phyloP scores from a whole-genome alignment of 2,113 vertebrate genomes.

The Cygnus buccinator region DNA sequence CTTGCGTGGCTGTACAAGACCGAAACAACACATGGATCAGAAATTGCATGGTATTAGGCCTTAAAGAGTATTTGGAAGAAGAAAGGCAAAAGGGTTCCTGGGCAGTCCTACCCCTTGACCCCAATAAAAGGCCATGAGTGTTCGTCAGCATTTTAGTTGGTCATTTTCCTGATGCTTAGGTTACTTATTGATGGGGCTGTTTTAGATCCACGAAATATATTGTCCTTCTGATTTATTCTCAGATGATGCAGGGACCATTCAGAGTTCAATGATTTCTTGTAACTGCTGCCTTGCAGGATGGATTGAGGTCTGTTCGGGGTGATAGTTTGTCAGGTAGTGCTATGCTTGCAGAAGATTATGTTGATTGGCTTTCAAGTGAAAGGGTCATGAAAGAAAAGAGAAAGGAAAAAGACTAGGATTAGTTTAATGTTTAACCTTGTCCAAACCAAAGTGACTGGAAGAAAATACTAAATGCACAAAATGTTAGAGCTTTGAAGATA shows the following conservation, averaged over 20 bases:
- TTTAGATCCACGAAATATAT: constrained; percentile 69
- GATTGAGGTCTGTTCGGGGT: constrained; percentile 31
- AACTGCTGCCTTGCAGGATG: constrained; percentile 32
- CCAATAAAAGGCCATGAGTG: constrained; percentile 53
- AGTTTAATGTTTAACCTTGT: constrained; percentile 68
- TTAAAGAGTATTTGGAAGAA: constrained; percentile 34
- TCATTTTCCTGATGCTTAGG: constrained; percentile 67
- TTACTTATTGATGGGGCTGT: constrained; percentile 67
- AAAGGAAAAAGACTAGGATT: constrained; percentile 51
- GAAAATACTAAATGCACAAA: constrained; percentile 27
- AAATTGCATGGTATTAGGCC: neutral
- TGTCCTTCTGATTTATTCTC: constrained; percentile 68
- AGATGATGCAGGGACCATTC: constrained; percentile 30
- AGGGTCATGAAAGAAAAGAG: constrained; percentile 59
- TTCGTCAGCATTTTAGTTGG: constrained; percentile 62
- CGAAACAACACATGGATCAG: neutral
- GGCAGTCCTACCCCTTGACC: constrained; percentile 61
- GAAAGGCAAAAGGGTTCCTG: constrained; percentile 37
- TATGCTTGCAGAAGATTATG: constrained; percentile 60
- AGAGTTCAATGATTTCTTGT: constrained; percentile 57
- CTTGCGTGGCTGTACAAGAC: neutral
- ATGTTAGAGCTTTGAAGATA: neutral
- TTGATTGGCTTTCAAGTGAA: constrained; percentile 72
- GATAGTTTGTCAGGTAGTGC: constrained; percentile 16
- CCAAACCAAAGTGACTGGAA: constrained; percentile 1